Conservation (phyloP, 2,888 invertebrate species). For the Zygothrica quintamaculata region DNA sequence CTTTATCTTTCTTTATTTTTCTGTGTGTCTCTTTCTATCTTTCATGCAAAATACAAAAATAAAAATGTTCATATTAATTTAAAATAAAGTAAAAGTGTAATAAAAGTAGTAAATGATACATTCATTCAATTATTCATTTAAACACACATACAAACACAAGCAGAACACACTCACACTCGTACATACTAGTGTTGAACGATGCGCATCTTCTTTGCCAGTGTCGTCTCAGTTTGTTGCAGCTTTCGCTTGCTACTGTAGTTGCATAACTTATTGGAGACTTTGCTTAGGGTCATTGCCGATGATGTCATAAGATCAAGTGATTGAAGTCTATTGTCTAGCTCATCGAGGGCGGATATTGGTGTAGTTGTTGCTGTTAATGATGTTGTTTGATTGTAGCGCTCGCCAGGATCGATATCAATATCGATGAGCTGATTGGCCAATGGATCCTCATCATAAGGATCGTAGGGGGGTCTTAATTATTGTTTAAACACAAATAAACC, state of each 20-base stretch:
- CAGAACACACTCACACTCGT: conserved; percentile 1
- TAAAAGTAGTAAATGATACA: conserved; percentile 13
- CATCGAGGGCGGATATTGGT: conserved; percentile 67
- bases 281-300: conserved; percentile 70
- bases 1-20: conserved; percentile 3
- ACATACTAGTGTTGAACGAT: conserved; percentile 63
- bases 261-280: conserved; percentile 65
- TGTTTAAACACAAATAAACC: conserved; percentile 85
- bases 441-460: conserved; percentile 78
- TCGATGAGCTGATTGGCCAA: conserved; percentile 73
- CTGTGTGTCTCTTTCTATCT: background rate
- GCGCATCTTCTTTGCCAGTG: conserved; percentile 66
- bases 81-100: conserved; percentile 4
- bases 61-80: background rate
- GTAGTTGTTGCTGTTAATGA: conserved; percentile 43
- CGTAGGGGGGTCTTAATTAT: conserved; percentile 82
- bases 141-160: background rate
- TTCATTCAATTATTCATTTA: background rate
- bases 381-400: conserved; percentile 41
- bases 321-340: conserved; percentile 66
- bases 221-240: conserved; percentile 64
- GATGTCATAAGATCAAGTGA: conserved; percentile 68
- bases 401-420: conserved; percentile 57
- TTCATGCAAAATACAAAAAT: conserved; percentile 1
- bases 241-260: conserved; percentile 72